phyloP scores from a whole-genome alignment of 2,797 vertebrate species.

The Spinus pinus region DNA sequence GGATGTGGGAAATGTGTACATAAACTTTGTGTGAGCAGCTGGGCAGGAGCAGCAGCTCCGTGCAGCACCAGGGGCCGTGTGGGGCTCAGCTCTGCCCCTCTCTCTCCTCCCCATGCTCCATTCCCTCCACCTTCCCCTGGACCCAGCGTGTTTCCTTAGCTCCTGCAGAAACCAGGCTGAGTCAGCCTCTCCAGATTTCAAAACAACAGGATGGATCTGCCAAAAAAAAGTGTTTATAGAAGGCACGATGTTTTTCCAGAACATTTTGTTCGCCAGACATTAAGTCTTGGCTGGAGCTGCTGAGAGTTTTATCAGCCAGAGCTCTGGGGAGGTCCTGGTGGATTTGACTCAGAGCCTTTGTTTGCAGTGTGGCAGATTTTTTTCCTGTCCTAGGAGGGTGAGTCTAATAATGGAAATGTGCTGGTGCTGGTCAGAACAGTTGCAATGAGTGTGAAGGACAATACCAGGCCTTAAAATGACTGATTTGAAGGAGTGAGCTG shows the following conservation, averaged over 20 bases:
- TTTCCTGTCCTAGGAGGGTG: neutral
- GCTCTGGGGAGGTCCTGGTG: neutral
- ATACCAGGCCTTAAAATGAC: neutral
- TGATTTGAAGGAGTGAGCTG: neutral
- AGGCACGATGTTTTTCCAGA: neutral
- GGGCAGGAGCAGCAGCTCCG: neutral
- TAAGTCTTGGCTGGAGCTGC: neutral
- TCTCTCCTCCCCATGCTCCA: rapidly evolving
- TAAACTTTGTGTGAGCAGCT: slow-evolving; percentile 49
- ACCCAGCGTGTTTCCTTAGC: rapidly evolving
- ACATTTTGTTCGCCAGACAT: neutral
- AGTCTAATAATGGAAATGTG: neutral
- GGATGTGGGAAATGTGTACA: slow-evolving; percentile 40
- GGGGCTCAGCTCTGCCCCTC: neutral
- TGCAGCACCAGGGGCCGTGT: rapidly evolving
- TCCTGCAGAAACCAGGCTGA: neutral
- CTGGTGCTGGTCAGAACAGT: neutral
- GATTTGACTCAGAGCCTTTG: neutral
- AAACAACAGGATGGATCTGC: neutral
- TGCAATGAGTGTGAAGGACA: neutral
- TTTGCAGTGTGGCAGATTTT: neutral
- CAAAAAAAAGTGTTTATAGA: neutral
- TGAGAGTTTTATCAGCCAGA: neutral
- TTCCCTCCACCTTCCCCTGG: neutral
- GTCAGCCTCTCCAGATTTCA: neutral